phyloP scores from a whole-genome alignment of 2,797 vertebrate species.

The Fratercula arctica region DNA sequence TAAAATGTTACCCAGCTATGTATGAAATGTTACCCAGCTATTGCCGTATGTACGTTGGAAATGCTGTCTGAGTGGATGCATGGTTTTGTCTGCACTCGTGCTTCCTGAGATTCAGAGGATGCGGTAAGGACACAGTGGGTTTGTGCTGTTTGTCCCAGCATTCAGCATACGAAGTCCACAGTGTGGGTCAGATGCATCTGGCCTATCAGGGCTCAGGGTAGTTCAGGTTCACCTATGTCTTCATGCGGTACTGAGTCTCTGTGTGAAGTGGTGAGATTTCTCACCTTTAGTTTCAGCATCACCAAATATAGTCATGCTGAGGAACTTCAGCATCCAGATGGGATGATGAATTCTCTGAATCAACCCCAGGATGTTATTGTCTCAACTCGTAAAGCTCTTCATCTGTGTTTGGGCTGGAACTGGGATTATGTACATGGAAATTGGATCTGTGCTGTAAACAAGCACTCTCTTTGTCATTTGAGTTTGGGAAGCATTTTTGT shows the following conservation, averaged over 20 bases:
- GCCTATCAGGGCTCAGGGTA: not conserved
- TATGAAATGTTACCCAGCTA: not conserved
- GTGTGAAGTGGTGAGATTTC: not conserved
- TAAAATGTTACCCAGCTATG: not conserved
- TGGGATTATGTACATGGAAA: not conserved
- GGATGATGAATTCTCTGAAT: slow-evolving; percentile 58
- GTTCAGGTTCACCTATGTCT: rapidly evolving
- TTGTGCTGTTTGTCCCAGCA: not conserved
- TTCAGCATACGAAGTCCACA: not conserved
- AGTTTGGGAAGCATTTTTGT: not conserved
- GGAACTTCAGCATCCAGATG: slow-evolving; percentile 9
- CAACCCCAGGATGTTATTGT: slow-evolving; percentile 44
- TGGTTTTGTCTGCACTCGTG: rapidly evolving
- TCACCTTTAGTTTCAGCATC: slow-evolving; percentile 31
- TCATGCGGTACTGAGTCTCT: not conserved
- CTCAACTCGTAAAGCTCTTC: not conserved
- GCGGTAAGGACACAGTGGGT: not conserved
- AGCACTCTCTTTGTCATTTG: not conserved
- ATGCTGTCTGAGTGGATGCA: rapidly evolving
- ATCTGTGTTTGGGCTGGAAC: not conserved
- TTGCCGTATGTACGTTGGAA: rapidly evolving
- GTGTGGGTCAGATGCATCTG: not conserved
- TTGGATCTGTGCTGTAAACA: not conserved
- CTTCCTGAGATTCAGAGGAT: not conserved
- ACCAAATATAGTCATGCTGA: slow-evolving; percentile 36